These are phyloP conservation scores for Nicator chloris DNA, from an alignment of 2,113 vertebrate genomes.

Conservation along the genomic window DNA sequence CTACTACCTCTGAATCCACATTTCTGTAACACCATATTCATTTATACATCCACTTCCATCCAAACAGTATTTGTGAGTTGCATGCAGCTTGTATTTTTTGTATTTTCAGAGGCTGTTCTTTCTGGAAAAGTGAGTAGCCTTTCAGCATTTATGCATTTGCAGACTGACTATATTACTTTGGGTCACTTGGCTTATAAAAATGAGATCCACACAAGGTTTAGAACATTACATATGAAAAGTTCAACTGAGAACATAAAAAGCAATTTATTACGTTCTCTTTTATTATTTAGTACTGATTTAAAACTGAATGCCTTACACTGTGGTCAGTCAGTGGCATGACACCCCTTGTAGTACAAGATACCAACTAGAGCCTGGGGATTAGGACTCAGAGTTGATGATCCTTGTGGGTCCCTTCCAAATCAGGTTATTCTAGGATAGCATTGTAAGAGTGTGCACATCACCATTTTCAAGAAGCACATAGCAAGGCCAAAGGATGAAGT, in stretches of 20 bases:
- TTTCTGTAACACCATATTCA: neutral
- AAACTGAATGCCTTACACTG: neutral
- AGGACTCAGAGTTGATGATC: neutral
- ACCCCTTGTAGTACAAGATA: neutral
- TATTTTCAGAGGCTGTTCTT: neutral
- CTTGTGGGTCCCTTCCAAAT: neutral
- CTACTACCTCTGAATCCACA: neutral
- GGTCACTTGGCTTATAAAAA: neutral
- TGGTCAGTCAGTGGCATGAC: neutral
- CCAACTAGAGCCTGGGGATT: neutral
- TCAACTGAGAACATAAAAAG: neutral
- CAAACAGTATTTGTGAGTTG: neutral
- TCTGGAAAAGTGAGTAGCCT: neutral
- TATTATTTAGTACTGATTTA: neutral
- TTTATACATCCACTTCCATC: neutral
- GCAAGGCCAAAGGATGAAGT: neutral
- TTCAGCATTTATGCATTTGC: neutral
- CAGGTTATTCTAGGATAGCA: neutral
- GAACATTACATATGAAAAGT: neutral
- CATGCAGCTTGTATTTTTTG: neutral
- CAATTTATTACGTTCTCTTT: neutral
- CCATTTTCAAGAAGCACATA: neutral
- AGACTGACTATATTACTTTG: neutral
- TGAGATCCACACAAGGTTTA: neutral
- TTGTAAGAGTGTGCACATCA: neutral